phyloP scores from a whole-genome alignment of 2,797 vertebrate species.

The Esox lucius region DNA sequence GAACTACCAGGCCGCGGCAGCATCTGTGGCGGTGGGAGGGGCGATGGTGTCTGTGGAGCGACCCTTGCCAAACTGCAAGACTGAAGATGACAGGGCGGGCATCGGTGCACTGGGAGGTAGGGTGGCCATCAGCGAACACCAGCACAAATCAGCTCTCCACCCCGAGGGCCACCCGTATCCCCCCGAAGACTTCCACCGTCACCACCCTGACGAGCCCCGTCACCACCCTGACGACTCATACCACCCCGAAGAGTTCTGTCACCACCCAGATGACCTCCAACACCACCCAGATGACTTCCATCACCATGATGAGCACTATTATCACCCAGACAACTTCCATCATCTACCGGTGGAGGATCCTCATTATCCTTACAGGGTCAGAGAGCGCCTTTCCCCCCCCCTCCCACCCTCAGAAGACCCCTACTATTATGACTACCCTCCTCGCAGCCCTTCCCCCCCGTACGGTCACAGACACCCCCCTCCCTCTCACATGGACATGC shows the following conservation, averaged over 20 bases:
- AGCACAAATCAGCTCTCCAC: conserved; percentile 56
- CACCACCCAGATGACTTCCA: conserved; percentile 66
- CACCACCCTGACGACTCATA: conserved; percentile 15
- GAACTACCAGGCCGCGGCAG: conserved; percentile 36
- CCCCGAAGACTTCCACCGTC: conserved; percentile 12
- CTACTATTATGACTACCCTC: conserved; percentile 68
- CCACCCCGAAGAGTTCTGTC: conserved; percentile 15
- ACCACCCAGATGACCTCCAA: conserved; percentile 35
- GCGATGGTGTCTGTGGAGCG: conserved; percentile 46
- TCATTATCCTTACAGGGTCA: conserved; percentile 49
- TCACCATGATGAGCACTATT: conserved; percentile 70
- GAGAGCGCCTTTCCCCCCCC: conserved; percentile 63
- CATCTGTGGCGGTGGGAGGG: not conserved
- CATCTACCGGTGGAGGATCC: conserved; percentile 36
- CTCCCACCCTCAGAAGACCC: conserved; percentile 60
- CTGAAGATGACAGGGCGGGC: not conserved
- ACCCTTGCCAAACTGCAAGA: not conserved
- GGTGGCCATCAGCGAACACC: conserved; percentile 68
- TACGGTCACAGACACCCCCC: conserved; percentile 55
- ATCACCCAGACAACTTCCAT: conserved; percentile 38
- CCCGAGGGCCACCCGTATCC: no score
- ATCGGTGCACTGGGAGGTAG: conserved; percentile 39
- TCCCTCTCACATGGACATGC: conserved; percentile 61
- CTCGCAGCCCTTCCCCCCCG: conserved; percentile 55
- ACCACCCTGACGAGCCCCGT: conserved; percentile 54